Evolutionary conservation across 1,140 invertebrate species (phyloP).

Genomic region (Scaptomyza pallida): DNA sequence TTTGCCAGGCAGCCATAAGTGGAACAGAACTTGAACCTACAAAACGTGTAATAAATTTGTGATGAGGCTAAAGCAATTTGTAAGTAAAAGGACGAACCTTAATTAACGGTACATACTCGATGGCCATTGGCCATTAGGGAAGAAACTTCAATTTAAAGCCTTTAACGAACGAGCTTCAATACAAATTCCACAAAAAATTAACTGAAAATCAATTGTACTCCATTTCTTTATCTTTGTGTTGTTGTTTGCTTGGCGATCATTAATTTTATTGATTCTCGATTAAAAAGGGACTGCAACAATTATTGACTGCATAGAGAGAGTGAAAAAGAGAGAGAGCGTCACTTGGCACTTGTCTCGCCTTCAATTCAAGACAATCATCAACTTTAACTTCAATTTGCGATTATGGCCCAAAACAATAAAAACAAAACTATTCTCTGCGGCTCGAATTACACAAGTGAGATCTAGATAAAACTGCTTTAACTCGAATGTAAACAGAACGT

Average conservation of each 20-base stretch:
- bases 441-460: constrained; percentile 26
- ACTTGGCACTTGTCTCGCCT: constrained; percentile 36
- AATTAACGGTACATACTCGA: too few species aligned
- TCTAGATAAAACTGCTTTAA: constrained; percentile 52
- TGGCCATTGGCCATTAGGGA: not conserved
- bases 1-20: constrained; percentile 14
- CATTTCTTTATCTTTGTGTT: constrained; percentile 31
- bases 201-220: constrained; percentile 8
- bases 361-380: constrained; percentile 64
- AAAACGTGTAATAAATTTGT: not conserved
- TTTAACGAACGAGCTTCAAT: constrained; percentile 1
- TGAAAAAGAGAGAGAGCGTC: constrained; percentile 33
- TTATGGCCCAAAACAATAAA: constrained; percentile 43
- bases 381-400: constrained; percentile 58
- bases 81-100: not conserved
- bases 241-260: constrained; percentile 4
- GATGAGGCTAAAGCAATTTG: not conserved
- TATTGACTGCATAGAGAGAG: constrained; percentile 1
- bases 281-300: constrained; percentile 31
- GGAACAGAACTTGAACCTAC: not conserved
- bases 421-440: constrained; percentile 5
- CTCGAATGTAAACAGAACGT: constrained; percentile 1
- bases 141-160: not conserved
- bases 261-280: constrained; percentile 50
- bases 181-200: constrained; percentile 5